Evolutionary conservation across 2,113 vertebrate species (phyloP).

Genomic region (Montifringilla adamsi): DNA sequence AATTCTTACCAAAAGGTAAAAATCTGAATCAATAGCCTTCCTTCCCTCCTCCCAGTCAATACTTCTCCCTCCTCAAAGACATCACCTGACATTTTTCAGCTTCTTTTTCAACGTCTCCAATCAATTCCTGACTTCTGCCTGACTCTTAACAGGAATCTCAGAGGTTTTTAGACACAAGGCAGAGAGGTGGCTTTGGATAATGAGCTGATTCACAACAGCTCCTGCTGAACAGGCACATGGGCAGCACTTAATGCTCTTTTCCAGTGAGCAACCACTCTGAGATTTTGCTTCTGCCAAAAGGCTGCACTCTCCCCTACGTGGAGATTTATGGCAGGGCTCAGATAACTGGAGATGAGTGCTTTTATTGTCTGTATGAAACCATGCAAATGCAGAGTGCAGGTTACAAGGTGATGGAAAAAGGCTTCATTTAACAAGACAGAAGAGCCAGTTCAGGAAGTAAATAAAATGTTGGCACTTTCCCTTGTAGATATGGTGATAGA

Average conservation of each 20-base stretch:
- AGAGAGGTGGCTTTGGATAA: neutral
- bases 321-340: neutral
- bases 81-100: neutral
- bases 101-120: neutral
- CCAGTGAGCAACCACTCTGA: neutral
- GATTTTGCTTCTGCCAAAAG: neutral
- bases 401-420: neutral
- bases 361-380: neutral
- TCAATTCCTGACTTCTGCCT: neutral
- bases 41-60: neutral
- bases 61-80: neutral
- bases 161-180: neutral
- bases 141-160: neutral
- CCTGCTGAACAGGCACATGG: neutral
- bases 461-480: neutral
- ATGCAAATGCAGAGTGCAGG: neutral
- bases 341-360: constrained; percentile 1
- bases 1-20: neutral
- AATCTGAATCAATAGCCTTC: neutral
- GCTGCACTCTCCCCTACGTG: neutral
- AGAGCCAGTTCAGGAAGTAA: neutral
- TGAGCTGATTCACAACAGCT: neutral
- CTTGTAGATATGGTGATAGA: neutral
- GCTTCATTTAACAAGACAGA: neutral
- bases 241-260: neutral